Conservation (phyloP, 92 coral and sea anemone species). For the Epizoanthus rinbou region DNA sequence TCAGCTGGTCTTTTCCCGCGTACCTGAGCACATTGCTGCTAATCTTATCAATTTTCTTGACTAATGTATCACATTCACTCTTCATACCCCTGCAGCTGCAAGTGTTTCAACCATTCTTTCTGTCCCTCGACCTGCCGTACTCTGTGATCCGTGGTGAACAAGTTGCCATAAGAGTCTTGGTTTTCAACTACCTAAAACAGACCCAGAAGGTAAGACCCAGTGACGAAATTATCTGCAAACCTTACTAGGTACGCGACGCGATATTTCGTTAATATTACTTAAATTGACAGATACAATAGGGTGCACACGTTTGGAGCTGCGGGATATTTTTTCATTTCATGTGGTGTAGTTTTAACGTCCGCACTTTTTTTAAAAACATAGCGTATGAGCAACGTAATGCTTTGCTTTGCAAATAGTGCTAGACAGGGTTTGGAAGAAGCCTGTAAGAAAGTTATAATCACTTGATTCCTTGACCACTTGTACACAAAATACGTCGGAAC, state of each 20-base stretch:
- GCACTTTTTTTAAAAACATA: too few relatives aligned
- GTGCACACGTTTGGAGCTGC: too few relatives aligned
- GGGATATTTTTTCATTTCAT: too few relatives aligned
- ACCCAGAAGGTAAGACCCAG: constrained; percentile 54
- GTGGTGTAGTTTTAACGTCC: too few relatives aligned
- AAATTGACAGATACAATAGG: background rate
- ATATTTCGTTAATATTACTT: background rate
- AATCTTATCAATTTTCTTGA: background rate
- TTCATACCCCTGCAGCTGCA: constrained; percentile 50
- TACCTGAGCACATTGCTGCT: background rate
- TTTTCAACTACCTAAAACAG: constrained; percentile 72
- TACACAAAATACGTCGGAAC: too few relatives aligned
- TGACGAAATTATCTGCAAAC: background rate
- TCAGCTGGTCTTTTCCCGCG: too few relatives aligned
- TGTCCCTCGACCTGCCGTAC: constrained; percentile 85
- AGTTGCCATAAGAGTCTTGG: constrained; percentile 80
- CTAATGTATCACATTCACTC: background rate
- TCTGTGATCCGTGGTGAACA: constrained; percentile 92
- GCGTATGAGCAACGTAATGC: too few relatives aligned
- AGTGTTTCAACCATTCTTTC: constrained; percentile 91
- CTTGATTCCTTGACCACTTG: too few relatives aligned
- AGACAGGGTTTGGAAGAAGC: too few relatives aligned
- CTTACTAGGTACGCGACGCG: background rate
- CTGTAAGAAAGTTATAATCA: too few relatives aligned
- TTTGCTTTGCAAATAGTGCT: too few relatives aligned